Base-by-base conservation (phyloP, 2,888 invertebrate genomes). In the Micoletzkya japonica region DNA sequence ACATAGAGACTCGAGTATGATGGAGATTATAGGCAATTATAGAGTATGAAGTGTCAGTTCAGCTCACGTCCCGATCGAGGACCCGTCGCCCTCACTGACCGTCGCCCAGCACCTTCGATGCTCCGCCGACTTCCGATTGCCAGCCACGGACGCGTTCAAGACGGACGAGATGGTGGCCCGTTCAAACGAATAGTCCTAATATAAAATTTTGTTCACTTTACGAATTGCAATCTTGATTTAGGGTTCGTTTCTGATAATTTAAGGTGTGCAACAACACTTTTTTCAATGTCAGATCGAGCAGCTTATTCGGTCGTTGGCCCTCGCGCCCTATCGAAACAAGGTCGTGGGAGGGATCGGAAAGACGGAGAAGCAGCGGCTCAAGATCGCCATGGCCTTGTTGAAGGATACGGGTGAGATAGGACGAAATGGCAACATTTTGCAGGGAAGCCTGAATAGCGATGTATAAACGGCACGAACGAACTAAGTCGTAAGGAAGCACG, bases 101-200 rank as follows among this genome's bases (percentile, higher is more conserved):
- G 93, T 93, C n/a, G 90, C 92, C 74, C 94, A 95, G 86, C 93
- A 93, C 2, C 88, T 95, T 76, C 90, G 91, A 77, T 93, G 93
- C 86, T 92, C 93, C 0, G 68, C 72, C n/a, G 44, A 59, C 17
- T 71, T 80, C 28, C 39, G 70, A 14, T 50, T 68, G 50, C 81
- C 80, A 1, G 76, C 82, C 64, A 72, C 77, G 56, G 61, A 73
- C 61, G 75, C 77, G 24, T 72, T 74, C 68, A 67, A 74, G 64
- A 70, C 70, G 44, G 72, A 64, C 36, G 67, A 72, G 26, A 74
- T 73, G 73, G 76, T 76, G 20, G 61, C n/a, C n/a, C n/a, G n/a
- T n/a, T n/a, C n/a, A n/a, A n/a, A n/a, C n/a, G n/a, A n/a, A n/a
- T n/a, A n/a, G n/a, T n/a, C n/a, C n/a, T n/a, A n/a, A n/a, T n/a